Evolutionary conservation across 2,113 vertebrate species (phyloP).

Genomic region (Pedionomus torquatus): DNA sequence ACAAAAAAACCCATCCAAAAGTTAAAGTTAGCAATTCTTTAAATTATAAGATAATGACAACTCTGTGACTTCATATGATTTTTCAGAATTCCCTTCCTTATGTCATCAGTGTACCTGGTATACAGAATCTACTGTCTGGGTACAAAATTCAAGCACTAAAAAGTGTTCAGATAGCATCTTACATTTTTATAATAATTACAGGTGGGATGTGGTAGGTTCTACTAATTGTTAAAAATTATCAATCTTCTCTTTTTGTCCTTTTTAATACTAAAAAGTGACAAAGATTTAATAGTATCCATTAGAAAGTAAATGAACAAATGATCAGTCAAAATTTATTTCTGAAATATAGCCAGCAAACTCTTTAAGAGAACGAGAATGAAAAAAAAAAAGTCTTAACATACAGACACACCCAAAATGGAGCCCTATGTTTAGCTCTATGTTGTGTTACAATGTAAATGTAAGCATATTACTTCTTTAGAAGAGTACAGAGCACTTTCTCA

Average conservation of each 20-base stretch:
- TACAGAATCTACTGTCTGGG: neutral
- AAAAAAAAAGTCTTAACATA: neutral
- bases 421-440: neutral
- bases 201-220: accelerated
- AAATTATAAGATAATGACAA: neutral
- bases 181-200: neutral
- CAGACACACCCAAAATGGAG: neutral
- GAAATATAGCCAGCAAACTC: neutral
- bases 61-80: neutral
- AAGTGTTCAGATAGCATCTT: neutral
- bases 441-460: neutral
- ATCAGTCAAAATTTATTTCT: neutral
- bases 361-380: neutral
- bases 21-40: neutral
- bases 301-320: neutral
- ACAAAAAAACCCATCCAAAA: neutral
- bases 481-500: neutral
- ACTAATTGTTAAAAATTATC: neutral
- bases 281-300: neutral
- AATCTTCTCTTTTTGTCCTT: neutral
- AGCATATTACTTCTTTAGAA: neutral
- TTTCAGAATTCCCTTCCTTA: neutral
- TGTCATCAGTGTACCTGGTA: neutral
- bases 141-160: neutral
- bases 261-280: neutral